These are phyloP conservation scores for Conopomorpha cramerella DNA, from an alignment of 1,140 invertebrate genomes.

Conservation along the genomic window DNA sequence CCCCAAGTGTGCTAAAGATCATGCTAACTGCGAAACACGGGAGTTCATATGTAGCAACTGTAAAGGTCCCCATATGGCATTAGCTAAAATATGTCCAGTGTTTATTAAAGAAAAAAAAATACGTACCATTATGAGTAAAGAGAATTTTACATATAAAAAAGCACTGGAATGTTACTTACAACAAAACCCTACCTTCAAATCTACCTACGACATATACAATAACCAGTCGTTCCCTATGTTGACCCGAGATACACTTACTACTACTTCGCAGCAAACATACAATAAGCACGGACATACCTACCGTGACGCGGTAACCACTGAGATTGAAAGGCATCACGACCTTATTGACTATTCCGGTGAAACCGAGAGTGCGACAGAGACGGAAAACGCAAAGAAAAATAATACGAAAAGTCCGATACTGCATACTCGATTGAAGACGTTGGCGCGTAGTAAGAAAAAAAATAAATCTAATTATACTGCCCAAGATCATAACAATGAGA, in stretches of 20 bases:
- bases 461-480: not conserved
- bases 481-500: not conserved
- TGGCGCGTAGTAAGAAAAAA: not conserved
- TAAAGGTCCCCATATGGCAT: conserved; percentile 1
- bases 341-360: not conserved
- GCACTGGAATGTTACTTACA: not conserved
- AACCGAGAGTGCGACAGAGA: not conserved
- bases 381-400: not conserved
- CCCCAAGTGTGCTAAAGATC: conserved; percentile 2
- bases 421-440: too few species aligned
- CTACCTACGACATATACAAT: not conserved
- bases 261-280: too few species aligned
- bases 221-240: too few species aligned
- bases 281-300: too few species aligned
- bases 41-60: conserved; percentile 2
- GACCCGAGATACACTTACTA: too few species aligned
- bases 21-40: conserved; percentile 2
- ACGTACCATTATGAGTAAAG: not conserved
- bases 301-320: not conserved
- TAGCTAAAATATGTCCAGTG: not conserved
- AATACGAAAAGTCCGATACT: not conserved
- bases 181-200: not conserved
- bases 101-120: not conserved
- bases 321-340: not conserved
- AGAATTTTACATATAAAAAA: not conserved